Evolutionary conservation across 2,888 invertebrate species (phyloP).

Genomic region (Drosophila affinis): DNA sequence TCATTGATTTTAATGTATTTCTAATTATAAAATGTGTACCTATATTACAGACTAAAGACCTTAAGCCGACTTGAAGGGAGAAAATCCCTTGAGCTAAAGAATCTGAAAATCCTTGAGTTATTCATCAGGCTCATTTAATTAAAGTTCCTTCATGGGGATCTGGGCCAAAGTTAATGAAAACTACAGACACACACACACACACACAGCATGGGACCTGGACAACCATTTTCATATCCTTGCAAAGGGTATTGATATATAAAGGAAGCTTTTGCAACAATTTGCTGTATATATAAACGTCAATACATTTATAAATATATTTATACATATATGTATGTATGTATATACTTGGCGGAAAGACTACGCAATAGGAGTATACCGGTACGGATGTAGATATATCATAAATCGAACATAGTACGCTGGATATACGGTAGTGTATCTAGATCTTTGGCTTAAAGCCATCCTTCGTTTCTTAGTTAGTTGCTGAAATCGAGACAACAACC

Average conservation of each 20-base stretch:
- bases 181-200: constrained; percentile 13
- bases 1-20: not conserved
- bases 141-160: constrained; percentile 6
- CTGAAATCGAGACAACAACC: constrained; percentile 26
- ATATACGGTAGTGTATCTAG: not conserved
- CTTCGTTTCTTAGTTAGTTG: not conserved
- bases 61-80: not conserved
- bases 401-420: not conserved
- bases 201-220: not conserved
- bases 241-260: not conserved
- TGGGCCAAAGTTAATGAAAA: constrained; percentile 17
- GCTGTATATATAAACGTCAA: not conserved
- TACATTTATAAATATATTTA: too few species aligned
- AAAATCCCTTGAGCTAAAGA: not conserved
- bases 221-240: not conserved
- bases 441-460: not conserved
- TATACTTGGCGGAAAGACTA: too few species aligned
- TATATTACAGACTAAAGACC: too few species aligned
- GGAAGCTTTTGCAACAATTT: not conserved
- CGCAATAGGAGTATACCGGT: not conserved
- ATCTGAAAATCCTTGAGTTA: constrained; percentile 8
- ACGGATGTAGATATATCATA: not conserved
- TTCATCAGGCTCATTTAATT: constrained; percentile 16
- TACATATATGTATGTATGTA: too few species aligned
- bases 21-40: not conserved